A percentile compares a stretch with the other conserved stretches of the same genome.
Evolutionary conservation across 2,113 vertebrate genomes (phyloP).

Genomic region (Coreoperca whiteheadi): DNA sequence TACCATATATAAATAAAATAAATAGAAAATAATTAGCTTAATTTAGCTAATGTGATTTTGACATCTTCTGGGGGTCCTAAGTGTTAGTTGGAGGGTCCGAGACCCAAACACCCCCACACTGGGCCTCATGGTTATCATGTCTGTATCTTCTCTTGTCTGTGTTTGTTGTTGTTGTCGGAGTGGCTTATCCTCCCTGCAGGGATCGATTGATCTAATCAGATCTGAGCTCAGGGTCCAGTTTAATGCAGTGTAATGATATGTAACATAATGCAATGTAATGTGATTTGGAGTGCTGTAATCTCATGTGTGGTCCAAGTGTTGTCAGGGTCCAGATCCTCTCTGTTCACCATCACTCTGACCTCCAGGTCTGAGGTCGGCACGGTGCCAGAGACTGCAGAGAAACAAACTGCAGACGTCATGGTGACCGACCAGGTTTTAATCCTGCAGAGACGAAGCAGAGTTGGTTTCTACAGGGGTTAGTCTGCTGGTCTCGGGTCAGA

Average conservation of each 20-base stretch:
- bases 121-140: too few relatives aligned
- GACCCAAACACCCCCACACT: too few relatives aligned
- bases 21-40: too few relatives aligned
- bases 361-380: conserved; percentile 3
- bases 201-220: conserved; percentile 32
- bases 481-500: too few relatives aligned
- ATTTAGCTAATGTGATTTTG: too few relatives aligned
- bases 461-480: too few relatives aligned
- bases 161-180: not conserved
- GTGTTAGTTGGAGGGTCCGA: too few relatives aligned
- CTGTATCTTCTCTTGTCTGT: not conserved
- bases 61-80: too few relatives aligned
- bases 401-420: not conserved
- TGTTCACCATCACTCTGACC: conserved; percentile 7
- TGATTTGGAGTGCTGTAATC: conserved; percentile 23
- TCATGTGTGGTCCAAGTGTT: conserved; percentile 35
- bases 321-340: not conserved
- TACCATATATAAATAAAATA: too few relatives aligned
- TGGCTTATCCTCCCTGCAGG: not conserved
- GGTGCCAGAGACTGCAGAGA: conserved; percentile 21
- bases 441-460: not conserved
- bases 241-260: conserved; percentile 27
- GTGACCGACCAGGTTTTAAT: not conserved
- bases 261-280: conserved; percentile 22
- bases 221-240: conserved; percentile 18